phyloP scores from a whole-genome alignment of 2,113 vertebrate genomes.

The Xyliphius kryptos region DNA sequence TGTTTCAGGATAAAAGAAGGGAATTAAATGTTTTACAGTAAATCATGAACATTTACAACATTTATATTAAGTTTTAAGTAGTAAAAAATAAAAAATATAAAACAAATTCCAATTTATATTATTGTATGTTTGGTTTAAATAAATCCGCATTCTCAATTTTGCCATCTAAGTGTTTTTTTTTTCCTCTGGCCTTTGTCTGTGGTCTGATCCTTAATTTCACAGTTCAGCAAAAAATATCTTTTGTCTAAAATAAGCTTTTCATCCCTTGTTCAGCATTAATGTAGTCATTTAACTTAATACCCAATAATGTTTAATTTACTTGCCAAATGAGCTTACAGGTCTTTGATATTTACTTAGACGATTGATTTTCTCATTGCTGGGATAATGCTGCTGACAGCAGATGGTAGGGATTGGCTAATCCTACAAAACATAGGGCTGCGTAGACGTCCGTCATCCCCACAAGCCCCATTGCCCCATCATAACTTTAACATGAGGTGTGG shows the following conservation, averaged over 20 bases:
- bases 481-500: slow-evolving; percentile 20
- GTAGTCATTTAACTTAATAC: slow-evolving; percentile 39
- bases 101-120: no score
- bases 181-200: neutral
- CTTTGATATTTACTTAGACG: slow-evolving; percentile 53
- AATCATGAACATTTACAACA: no score
- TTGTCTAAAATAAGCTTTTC: slow-evolving; percentile 13
- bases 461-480: slow-evolving; percentile 22
- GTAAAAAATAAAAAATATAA: no score
- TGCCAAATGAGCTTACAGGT: slow-evolving; percentile 47
- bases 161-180: neutral
- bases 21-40: no score
- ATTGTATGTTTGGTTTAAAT: no score
- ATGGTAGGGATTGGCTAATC: slow-evolving; percentile 59
- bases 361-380: slow-evolving; percentile 56
- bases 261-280: slow-evolving; percentile 40
- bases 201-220: slow-evolving; percentile 13
- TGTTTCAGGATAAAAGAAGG: no score
- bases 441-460: slow-evolving; percentile 41
- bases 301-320: slow-evolving; percentile 48
- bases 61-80: no score
- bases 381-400: slow-evolving; percentile 61
- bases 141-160: no score
- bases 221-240: slow-evolving; percentile 27
- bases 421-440: slow-evolving; percentile 42